Evolutionary conservation across 2,113 vertebrate species (phyloP), one percentile per base, ranked within the genome.

Genomic region (Pedionomus torquatus): DNA sequence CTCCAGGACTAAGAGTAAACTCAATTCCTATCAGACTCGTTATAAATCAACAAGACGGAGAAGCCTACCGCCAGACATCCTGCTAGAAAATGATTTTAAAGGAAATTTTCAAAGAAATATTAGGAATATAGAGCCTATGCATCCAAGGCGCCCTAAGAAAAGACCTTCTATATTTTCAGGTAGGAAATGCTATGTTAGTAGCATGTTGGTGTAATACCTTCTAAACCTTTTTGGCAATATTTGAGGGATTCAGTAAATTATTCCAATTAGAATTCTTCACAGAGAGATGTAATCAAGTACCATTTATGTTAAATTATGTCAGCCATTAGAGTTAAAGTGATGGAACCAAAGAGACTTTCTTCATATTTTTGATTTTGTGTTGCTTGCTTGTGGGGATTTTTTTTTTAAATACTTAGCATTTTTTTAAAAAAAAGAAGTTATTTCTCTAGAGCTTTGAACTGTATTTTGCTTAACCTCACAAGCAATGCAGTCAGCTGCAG

Each of bases 91-190:
- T 93, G 98, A 99, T 96, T 97, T 98, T 93, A 98, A 98, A 93
- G 99, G 98, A 93, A 99, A 97, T 93, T 98, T 98, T 97, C 98
- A 98, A 63, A 98, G 96, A 93, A 98, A 98, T 94, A 57, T 94
- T 90, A 98, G 92, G 96, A 98, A 98, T 83, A 81, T 98, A 97
- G 98, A 98, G 52, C 98, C 98, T n/a, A 51, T 98, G 66, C 97
- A 98, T 94, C 98, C 98, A 96, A 99, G 99, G 86, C 98, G 98
- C 55, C 93, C 98, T 20, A 99, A 98, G 98, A 99, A 99, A 98
- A 99, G 99, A 97, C 99, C 99, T 78, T 99, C 99, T 91, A 97
- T 99, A 97, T 99, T 99, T 97, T 98, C 99, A 99, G 99, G 99
- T 99, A 99, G 97, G 99, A 97, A 80, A 51, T 95, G 44, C 49